A percentile compares a stretch with the other conserved stretches of the same genome.
These are phyloP conservation scores for Pterostichus madidus DNA, from an alignment of 2,888 invertebrate species.

Conservation along the genomic window DNA sequence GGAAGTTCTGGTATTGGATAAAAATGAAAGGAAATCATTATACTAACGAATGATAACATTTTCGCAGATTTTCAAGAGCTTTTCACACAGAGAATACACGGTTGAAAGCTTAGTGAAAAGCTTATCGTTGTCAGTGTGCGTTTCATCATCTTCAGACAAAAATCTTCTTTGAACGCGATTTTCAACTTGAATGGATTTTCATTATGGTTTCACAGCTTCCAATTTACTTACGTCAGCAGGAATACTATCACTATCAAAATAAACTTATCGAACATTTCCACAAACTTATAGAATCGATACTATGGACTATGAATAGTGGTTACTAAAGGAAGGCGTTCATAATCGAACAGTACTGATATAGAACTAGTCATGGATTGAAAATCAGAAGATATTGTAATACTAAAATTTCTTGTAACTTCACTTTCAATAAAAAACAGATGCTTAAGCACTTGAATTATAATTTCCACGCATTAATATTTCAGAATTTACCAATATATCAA, in stretches of 20 bases:
- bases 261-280: not conserved
- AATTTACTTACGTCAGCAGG: constrained; percentile 28
- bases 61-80: constrained; percentile 39
- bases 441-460: no score
- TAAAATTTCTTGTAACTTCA: no score
- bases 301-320: no score
- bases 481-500: no score
- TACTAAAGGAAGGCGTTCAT: no score
- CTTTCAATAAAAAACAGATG: no score
- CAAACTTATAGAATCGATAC: no score
- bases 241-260: constrained; percentile 28
- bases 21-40: constrained; percentile 58
- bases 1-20: constrained; percentile 19
- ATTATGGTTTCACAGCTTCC: constrained; percentile 35
- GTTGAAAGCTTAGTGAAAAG: constrained; percentile 31
- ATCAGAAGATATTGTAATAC: no score
- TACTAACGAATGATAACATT: constrained; percentile 59
- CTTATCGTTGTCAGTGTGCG: constrained; percentile 46
- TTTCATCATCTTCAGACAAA: constrained; percentile 46
- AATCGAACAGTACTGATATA: no score
- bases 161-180: constrained; percentile 49
- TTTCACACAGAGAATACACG: constrained; percentile 38
- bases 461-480: no score
- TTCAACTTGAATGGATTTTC: constrained; percentile 50
- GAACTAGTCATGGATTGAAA: no score